Evolutionary conservation across 1,140 invertebrate species (phyloP), one percentile per base, ranked within the genome.

Genomic region (Vanessa tameamea): DNA sequence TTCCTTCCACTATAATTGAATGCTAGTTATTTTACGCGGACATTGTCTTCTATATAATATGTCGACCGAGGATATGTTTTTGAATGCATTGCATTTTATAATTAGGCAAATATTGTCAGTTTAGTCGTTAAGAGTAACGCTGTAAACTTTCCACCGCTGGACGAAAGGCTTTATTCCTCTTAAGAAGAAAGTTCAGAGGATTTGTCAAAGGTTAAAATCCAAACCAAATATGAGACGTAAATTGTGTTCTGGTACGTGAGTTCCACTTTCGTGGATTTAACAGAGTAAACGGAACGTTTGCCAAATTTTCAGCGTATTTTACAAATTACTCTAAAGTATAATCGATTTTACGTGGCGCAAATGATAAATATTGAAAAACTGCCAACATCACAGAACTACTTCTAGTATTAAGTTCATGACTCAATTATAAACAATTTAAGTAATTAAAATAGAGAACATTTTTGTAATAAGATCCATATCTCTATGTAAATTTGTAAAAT

Each of bases 361-460:
- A 59, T 67, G 55, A 55, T 23, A 48, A 67, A 50, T 67, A 67
- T 57, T 73, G 31, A 73, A 61, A 53, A 67, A 51, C 48, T 73
- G 64, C 64, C 71, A 73, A 26, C 51, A 31, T 13, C n/a, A 57
- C n/a, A 55, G 53, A 51, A 59, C 37, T 11, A 55, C 20, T 31
- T 48, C 71, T 67, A 67, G 61, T 67, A 66, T 48, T 67, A 66
- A 66, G 37, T 43, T 26, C 48, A 64, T 26, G 53, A 57, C 8
- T 57, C 31, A 43, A 37, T 70, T 61, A 37, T 31, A 53, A 64
- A 64, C 50, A 51, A 16, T 51, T 47, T 50, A 37, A 31, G 26
- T 37, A 50, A 23, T 64, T 70, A n/a, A 0, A 7, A 48, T 23
- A 15, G 31, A 70, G 11, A 16, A 6, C 9, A 43, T 43, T 43